Conservation (phyloP, 2,113 vertebrate species). For the Microcebus tavaratra region DNA sequence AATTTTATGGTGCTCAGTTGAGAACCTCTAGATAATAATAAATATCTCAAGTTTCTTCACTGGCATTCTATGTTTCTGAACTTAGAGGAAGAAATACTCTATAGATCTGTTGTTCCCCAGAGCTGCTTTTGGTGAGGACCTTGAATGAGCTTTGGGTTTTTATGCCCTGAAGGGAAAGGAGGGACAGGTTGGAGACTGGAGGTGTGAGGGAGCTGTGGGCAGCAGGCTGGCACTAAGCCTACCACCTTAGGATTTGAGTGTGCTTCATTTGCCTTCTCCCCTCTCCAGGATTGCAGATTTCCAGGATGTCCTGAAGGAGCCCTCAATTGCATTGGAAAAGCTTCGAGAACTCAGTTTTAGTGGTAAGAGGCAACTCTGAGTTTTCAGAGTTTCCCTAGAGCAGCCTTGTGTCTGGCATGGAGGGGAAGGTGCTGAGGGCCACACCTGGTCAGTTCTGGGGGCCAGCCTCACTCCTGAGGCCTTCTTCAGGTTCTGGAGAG, state of each 20-base stretch:
- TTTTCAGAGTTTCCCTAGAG: neutral
- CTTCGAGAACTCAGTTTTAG: constrained; percentile 94
- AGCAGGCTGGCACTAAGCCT: neutral
- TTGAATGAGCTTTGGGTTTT: neutral
- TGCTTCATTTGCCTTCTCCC: neutral
- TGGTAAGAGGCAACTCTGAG: constrained; percentile 84
- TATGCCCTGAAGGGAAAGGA: neutral
- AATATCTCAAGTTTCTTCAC: neutral
- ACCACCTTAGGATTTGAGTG: neutral
- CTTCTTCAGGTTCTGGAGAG: neutral
- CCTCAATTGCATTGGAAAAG: constrained; percentile 88
- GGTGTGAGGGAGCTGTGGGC: neutral
- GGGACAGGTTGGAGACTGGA: neutral
- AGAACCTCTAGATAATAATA: neutral
- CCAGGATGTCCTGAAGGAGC: constrained; percentile 90
- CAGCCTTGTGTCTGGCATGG: neutral
- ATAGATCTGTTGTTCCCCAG: neutral
- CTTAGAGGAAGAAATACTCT: neutral
- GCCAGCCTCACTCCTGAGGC: neutral
- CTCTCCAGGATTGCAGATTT: constrained; percentile 94
- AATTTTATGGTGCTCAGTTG: neutral
- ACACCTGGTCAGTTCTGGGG: neutral
- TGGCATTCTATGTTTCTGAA: neutral
- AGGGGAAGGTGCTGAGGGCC: neutral
- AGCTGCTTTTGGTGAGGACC: neutral